Base-by-base conservation (phyloP, 2,888 invertebrate genomes). In the Chrysomela aeneicollis region DNA sequence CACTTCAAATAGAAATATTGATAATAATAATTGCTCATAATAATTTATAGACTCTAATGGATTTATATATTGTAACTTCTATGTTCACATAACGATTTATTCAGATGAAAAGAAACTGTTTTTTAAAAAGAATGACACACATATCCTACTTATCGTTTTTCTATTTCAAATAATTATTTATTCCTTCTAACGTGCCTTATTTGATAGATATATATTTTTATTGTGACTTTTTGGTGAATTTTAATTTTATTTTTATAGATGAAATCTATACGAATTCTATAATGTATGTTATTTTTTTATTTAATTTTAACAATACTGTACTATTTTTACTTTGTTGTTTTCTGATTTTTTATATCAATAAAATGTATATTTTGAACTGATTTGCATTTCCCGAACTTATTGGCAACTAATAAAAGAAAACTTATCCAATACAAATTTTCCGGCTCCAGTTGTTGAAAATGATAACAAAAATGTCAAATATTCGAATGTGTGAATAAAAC, bases 121-220 rank as follows among this genome's bases (percentile, higher is more conserved):
- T 26, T 26, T 26, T 6, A 6, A 26, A 5, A 26, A 26, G 6
- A 26, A 26, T 26, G 26, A 15, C 6, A 15, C 6, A 42, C 42
- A n/a, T 4, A 42, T 12, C 1, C 4, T 4, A 4, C n/a, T 42
- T 42, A 26, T 53, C 51, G 53, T 67, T 55, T 17, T 55, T 53
- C 47, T 61, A 61, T 59, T 66, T 64, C 52, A 63, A 70, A 66
- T n/a, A n/a, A n/a, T 63, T 69, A 69, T 69, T 69, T 70, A 70
- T 68, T 66, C 67, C 62, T 67, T 70, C 66, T 63, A 61, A 67
- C 59, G 69, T 70, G 69, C 67, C 69, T 70, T 70, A 66, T 66
- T 66, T 63, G 54, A 66, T 67, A 69, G 65, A 65, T 64, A 46
- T 35, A 26, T 63, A 69, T 67, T 61, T 63, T 63, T 66, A 64